Conservation (phyloP, 1,140 invertebrate genomes). For the Littorina saxatilis region DNA sequence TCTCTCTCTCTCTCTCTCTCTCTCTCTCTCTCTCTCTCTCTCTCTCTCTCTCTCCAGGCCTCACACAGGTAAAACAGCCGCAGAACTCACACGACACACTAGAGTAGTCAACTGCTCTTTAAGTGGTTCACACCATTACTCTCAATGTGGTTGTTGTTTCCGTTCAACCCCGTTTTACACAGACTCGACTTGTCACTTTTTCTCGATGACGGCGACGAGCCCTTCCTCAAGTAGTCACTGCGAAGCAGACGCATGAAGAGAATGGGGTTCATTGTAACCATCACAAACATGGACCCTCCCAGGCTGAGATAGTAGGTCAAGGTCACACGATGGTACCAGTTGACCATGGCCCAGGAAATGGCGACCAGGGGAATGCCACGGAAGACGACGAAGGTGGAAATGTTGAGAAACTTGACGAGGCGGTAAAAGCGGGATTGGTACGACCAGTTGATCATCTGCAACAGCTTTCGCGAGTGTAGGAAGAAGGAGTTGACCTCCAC, state of each 20-base stretch:
- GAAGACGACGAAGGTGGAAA: conserved; percentile 64
- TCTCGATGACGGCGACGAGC: too few species aligned
- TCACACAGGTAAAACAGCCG: too few species aligned
- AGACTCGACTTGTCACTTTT: not conserved
- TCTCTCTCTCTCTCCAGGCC: not conserved
- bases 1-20: not conserved
- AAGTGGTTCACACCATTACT: conserved; percentile 39
- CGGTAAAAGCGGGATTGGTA: conserved; percentile 67
- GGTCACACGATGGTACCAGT: conserved; percentile 58
- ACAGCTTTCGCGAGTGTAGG: conserved; percentile 69
- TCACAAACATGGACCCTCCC: conserved; percentile 58
- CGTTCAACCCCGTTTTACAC: conserved; percentile 38
- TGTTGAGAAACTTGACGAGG: conserved; percentile 55
- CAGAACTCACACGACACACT: too few species aligned
- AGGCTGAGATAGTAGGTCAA: conserved; percentile 53
- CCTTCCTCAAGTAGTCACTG: conserved; percentile 63
- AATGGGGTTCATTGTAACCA: conserved; percentile 66
- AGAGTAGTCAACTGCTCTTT: not conserved
- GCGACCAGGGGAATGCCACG: conserved; percentile 55
- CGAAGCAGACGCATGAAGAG: conserved; percentile 68
- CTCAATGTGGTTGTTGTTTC: conserved; percentile 42
- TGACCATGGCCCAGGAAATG: conserved; percentile 52
- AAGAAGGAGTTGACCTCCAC: conserved; percentile 73
- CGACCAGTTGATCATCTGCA: conserved; percentile 62
- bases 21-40: conserved; percentile 15